A percentile compares a stretch with the other conserved stretches of the same genome.
Evolutionary conservation across 2,888 invertebrate species (phyloP).

Genomic region (Portevinia maculata): DNA sequence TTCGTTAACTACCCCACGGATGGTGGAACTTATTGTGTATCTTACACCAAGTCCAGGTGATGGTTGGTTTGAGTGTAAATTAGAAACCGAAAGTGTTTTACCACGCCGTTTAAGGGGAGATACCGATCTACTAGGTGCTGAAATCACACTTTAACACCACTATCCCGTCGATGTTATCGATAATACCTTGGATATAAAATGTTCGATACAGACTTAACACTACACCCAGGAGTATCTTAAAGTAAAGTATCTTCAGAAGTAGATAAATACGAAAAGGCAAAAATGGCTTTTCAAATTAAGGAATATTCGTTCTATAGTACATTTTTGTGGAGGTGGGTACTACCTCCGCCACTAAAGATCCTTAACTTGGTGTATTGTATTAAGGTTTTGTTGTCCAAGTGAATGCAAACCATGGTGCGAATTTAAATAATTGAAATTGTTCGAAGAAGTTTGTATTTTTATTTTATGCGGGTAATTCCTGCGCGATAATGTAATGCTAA

Average conservation of each 20-base stretch:
- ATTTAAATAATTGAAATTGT: slow-evolving; percentile 73
- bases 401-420: slow-evolving; percentile 45
- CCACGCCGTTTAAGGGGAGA: not conserved
- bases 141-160: slow-evolving; percentile 8
- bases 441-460: slow-evolving; percentile 46
- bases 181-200: slow-evolving; percentile 20
- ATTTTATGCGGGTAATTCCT: slow-evolving; percentile 24
- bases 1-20: slow-evolving; percentile 42
- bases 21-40: slow-evolving; percentile 10
- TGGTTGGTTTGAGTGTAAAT: not conserved
- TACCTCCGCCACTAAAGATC: slow-evolving; percentile 11
- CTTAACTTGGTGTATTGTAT: slow-evolving; percentile 52
- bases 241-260: slow-evolving; percentile 42
- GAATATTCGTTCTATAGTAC: slow-evolving; percentile 13
- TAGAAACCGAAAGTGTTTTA: slow-evolving; percentile 13
- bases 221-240: slow-evolving; percentile 25
- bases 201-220: not conserved
- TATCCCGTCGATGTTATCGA: slow-evolving; percentile 32
- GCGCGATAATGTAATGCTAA: slow-evolving; percentile 52
- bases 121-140: not conserved
- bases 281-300: slow-evolving; percentile 46
- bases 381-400: slow-evolving; percentile 33
- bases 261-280: slow-evolving; percentile 48
- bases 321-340: not conserved
- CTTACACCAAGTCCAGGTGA: slow-evolving; percentile 8